A percentile compares a stretch with the other conserved stretches of the same genome.
Conservation (phyloP, 2,888 invertebrate species). For the Formica aserva region DNA sequence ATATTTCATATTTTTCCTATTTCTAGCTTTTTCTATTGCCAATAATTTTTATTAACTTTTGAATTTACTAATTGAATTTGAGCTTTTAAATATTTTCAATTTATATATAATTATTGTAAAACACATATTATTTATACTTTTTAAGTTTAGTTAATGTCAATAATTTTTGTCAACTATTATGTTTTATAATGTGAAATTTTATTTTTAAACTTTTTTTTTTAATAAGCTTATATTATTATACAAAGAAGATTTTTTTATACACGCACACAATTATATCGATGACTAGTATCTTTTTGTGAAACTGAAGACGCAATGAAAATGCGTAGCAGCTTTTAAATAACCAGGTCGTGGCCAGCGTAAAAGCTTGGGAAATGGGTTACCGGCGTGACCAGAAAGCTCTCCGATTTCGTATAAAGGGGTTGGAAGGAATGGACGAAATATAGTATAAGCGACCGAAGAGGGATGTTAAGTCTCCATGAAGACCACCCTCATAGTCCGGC, state of each 20-base stretch:
- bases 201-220: neutral
- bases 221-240: neutral
- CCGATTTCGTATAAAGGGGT: conserved; percentile 49
- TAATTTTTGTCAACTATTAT: neutral
- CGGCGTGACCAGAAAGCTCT: conserved; percentile 61
- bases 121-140: neutral
- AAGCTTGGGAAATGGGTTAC: conserved; percentile 59
- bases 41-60: neutral
- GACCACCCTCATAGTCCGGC: conserved; percentile 7
- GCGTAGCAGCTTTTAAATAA: conserved; percentile 38
- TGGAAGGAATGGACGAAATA: conserved; percentile 54
- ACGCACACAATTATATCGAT: neutral
- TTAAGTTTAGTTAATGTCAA: neutral
- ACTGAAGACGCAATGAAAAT: conserved; percentile 23
- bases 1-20: neutral
- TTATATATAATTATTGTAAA: neutral
- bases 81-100: neutral
- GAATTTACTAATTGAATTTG: neutral
- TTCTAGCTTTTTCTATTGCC: neutral
- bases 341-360: conserved; percentile 33
- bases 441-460: neutral
- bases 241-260: neutral
- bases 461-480: conserved; percentile 21
- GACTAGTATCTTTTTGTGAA: conserved; percentile 12
- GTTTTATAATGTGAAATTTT: neutral